Evolutionary conservation across 2,113 vertebrate species (phyloP).

Genomic region (Mellivora capensis): DNA sequence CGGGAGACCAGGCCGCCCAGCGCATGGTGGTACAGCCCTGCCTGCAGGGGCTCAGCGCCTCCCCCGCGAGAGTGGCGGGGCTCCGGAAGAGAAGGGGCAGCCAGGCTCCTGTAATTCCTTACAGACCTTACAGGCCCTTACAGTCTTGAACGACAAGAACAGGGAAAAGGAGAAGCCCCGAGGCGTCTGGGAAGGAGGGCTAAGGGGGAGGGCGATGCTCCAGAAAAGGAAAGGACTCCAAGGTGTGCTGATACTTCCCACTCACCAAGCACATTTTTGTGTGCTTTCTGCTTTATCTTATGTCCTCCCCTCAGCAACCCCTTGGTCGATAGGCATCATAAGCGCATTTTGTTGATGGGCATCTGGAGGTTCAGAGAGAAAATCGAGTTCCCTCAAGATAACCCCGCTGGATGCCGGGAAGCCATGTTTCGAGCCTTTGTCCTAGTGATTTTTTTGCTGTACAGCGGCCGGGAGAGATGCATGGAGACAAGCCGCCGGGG

Average conservation of each 20-base stretch:
- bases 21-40: background rate
- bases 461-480: background rate
- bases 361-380: background rate
- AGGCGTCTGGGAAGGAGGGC: background rate
- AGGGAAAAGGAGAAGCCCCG: background rate
- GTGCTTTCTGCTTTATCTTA: background rate
- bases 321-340: background rate
- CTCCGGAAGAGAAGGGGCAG: background rate
- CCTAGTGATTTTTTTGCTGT: background rate
- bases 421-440: background rate
- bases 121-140: no score
- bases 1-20: background rate
- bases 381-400: background rate
- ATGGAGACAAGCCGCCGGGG: background rate
- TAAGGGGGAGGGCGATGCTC: background rate
- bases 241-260: background rate
- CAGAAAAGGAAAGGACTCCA: background rate
- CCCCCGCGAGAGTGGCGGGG: rapidly evolving
- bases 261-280: background rate
- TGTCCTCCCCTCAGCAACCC: background rate
- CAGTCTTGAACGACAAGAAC: background rate
- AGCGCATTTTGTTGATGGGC: background rate
- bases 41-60: rapidly evolving
- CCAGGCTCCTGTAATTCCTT: rapidly evolving
- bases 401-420: background rate